Evolutionary conservation across 1,140 invertebrate genomes (phyloP), one percentile per base, ranked within the genome.

Genomic region (Hylyphantes graminicola): DNA sequence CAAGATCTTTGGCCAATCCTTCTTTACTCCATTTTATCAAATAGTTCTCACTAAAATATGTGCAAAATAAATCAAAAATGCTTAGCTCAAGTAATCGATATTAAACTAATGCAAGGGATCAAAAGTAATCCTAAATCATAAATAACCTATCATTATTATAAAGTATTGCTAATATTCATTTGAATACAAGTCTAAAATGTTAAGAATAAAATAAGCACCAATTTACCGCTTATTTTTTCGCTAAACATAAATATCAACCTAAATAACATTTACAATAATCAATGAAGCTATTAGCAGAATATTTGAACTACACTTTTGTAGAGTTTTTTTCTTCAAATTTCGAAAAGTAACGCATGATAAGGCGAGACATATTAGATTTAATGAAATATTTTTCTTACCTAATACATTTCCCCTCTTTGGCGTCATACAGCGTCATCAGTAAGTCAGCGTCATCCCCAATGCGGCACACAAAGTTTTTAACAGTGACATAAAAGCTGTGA

Each of bases 381-480:
- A 35, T 35, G 7, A 75, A 35, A 50, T 19, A 74, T 11, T 12
- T 63, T 8, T 13, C n/a, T 35, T 2, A 86, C 90, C 89, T 91
- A 55, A 91, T 89, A 87, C 90, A 91, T 21, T 87, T 87, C 86
- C 92, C 91, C 86, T 94, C 92, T 88, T 93, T 94, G n/a, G 92
- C 93, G 90, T 96, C 95, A 87, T 95, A 96, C 6, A 97, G 90
- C 21, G 93, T 94, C 89, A 96, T 93, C 3, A 96, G 88, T 51
- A 97, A 90, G 88, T 96, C 94, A 10, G 94, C 93, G 90, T 96
- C 94, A 88, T 96, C 95, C 50, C 92, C 92, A 89, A 96, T 93
- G 50, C 85, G 75, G 89, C 93, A 94, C 10, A 94, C 93, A 89
- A 94, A 94, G 88, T 94, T 94, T 87, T 92, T 92, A 21, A 95